Conservation (phyloP, 2,113 vertebrate species). For the Genyomyrus donnyi region DNA sequence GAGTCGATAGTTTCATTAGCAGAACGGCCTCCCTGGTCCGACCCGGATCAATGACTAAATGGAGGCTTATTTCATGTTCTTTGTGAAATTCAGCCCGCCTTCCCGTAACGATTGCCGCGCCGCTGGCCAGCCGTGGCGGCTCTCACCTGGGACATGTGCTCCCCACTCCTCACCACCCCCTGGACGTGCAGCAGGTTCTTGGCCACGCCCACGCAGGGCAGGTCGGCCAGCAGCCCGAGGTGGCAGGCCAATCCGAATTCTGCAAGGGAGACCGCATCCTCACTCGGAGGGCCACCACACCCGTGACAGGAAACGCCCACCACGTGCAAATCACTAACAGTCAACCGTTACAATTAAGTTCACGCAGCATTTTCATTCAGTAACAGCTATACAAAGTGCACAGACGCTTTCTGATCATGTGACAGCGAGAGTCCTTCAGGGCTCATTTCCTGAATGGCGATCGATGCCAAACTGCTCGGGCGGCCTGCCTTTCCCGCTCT, state of each 20-base stretch:
- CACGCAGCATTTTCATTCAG: not conserved
- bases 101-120: not conserved
- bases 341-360: not conserved
- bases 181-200: constrained; percentile 91
- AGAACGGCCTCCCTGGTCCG: not conserved
- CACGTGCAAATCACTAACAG: not conserved
- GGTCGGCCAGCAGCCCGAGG: constrained; percentile 73
- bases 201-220: constrained; percentile 86
- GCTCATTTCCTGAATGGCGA: constrained; percentile 4
- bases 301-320: not conserved
- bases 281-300: not conserved
- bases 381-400: not conserved
- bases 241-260: constrained; percentile 92
- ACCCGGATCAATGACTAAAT: not conserved
- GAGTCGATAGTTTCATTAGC: not conserved
- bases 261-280: constrained; percentile 33
- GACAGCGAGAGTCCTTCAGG: constrained; percentile 4
- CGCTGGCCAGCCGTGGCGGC: not conserved
- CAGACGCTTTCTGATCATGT: not conserved
- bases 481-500: not conserved
- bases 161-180: constrained; percentile 64
- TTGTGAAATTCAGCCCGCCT: not conserved
- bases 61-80: not conserved
- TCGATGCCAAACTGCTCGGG: not conserved
- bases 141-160: constrained; percentile 75